Evolutionary conservation across 2,113 vertebrate genomes (phyloP).

Genomic region (Aspidoscelis tigris): DNA sequence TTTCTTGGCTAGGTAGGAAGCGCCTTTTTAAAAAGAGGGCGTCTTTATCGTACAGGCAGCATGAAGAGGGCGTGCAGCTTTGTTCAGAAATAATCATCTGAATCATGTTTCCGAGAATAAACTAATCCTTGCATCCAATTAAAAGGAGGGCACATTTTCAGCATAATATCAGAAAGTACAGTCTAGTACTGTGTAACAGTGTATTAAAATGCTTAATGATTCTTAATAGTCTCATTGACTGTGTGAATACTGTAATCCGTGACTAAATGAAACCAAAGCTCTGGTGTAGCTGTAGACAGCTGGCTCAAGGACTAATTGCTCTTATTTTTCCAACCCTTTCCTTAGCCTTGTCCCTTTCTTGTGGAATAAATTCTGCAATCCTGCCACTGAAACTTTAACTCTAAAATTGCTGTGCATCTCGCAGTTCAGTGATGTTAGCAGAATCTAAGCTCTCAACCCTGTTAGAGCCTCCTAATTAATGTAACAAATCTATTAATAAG

Average conservation of each 20-base stretch:
- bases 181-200: background rate
- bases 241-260: background rate
- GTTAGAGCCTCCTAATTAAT: background rate
- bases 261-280: background rate
- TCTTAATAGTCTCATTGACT: background rate
- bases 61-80: conserved; percentile 9
- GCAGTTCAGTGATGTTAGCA: background rate
- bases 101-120: conserved; percentile 38
- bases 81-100: conserved; percentile 43
- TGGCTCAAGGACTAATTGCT: background rate
- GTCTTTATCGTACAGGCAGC: conserved; percentile 26
- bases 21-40: conserved; percentile 34
- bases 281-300: background rate
- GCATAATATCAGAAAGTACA: background rate
- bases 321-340: background rate
- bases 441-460: background rate
- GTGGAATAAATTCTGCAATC: background rate
- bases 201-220: background rate
- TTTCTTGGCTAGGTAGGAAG: conserved; percentile 38
- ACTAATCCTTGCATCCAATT: conserved; percentile 11
- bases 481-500: background rate
- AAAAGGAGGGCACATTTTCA: conserved; percentile 21
- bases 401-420: background rate
- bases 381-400: background rate
- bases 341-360: background rate